Evolutionary conservation across 2,113 vertebrate genomes (phyloP).

Genomic region (Clarias macrocephalus): DNA sequence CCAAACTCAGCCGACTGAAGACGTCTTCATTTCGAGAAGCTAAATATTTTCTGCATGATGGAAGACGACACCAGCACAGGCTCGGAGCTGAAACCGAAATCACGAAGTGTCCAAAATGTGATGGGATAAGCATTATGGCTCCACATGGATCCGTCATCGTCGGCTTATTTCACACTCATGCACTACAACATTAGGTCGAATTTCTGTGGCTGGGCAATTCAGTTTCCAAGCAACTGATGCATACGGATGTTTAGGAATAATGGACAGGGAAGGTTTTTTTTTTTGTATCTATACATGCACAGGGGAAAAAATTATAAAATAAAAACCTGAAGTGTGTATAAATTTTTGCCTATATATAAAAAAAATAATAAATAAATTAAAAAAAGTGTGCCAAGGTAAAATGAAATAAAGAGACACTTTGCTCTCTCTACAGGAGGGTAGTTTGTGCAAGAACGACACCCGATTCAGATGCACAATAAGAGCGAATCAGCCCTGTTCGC

Average conservation of each 20-base stretch:
- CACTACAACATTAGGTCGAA: not conserved
- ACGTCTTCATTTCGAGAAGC: too few species aligned
- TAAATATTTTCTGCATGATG: too few species aligned
- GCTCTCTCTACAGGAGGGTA: not conserved
- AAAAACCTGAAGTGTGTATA: not conserved
- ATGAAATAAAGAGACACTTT: not conserved
- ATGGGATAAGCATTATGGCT: not conserved
- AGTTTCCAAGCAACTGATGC: not conserved
- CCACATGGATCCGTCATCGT: not conserved
- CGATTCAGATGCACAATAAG: conserved; percentile 22
- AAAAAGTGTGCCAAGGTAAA: not conserved
- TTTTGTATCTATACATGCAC: not conserved
- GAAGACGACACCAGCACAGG: too few species aligned
- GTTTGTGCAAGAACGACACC: too few species aligned
- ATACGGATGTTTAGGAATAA: too few species aligned
- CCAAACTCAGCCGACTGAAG: too few species aligned
- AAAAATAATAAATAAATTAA: too few species aligned
- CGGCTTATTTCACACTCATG: not conserved
- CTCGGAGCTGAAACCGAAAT: too few species aligned
- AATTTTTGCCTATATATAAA: too few species aligned
- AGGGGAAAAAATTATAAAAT: not conserved
- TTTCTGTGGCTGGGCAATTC: not conserved
- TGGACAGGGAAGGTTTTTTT: not conserved
- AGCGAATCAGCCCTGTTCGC: conserved; percentile 18
- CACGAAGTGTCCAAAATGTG: too few species aligned